Conservation (phyloP, 2,797 vertebrate species). For the Carcharodon carcharias region DNA sequence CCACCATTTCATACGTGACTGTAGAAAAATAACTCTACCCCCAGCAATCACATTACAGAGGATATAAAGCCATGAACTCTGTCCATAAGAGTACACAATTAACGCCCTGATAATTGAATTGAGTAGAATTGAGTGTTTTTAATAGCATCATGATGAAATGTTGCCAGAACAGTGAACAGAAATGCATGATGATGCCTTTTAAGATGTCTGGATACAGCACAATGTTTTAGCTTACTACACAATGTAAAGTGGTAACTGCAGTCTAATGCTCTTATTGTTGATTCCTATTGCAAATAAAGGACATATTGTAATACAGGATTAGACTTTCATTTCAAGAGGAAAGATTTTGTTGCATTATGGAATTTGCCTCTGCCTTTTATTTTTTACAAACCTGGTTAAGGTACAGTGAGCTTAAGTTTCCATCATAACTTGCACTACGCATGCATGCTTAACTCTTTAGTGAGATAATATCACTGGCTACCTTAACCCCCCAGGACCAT, state of each 20-base stretch:
- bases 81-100: not conserved
- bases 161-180: not conserved
- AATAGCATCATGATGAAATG: not conserved
- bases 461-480: not conserved
- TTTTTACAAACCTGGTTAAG: not conserved
- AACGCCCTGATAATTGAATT: not conserved
- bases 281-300: too few relatives aligned
- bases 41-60: not conserved
- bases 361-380: not conserved
- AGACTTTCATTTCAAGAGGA: not conserved
- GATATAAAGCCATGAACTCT: not conserved
- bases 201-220: not conserved
- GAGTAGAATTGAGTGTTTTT: not conserved
- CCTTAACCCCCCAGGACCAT: not conserved
- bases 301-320: too few relatives aligned
- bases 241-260: not conserved
- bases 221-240: not conserved
- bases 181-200: not conserved
- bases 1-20: not conserved
- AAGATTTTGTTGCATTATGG: not conserved
- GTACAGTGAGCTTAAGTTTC: not conserved
- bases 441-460: not conserved
- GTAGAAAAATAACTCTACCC: not conserved
- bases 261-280: not conserved
- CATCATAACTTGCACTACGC: not conserved